These are phyloP conservation scores for Danaus chrysippus DNA, from an alignment of 2,888 invertebrate genomes.

Conservation along the genomic window DNA sequence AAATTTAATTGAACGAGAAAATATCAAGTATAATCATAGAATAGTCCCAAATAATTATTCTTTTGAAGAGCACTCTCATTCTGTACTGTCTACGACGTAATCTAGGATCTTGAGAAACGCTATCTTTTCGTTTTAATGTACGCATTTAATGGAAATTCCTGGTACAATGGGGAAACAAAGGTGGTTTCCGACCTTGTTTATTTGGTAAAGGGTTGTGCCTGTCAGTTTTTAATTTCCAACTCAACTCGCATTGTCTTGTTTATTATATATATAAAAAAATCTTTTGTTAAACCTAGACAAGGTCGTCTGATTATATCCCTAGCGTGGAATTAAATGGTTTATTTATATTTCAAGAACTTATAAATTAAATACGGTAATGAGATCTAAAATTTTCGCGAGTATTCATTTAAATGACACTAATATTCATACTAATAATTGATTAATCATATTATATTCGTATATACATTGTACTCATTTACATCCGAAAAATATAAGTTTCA, in stretches of 20 bases:
- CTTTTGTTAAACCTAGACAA: neutral
- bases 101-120: conserved; percentile 42
- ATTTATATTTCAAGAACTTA: too few relatives aligned
- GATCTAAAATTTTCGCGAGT: too few relatives aligned
- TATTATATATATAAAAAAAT: neutral
- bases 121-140: conserved; percentile 34
- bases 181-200: conserved; percentile 15
- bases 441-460: too few relatives aligned
- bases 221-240: conserved; percentile 3
- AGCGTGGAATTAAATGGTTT: too few relatives aligned
- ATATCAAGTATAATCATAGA: conserved; percentile 17
- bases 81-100: conserved; percentile 36
- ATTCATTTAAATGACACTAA: too few relatives aligned
- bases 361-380: too few relatives aligned
- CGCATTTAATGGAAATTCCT: conserved; percentile 32
- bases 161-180: conserved; percentile 30
- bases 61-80: conserved; percentile 29
- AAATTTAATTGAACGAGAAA: conserved; percentile 14
- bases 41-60: conserved; percentile 32
- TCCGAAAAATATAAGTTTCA: too few relatives aligned
- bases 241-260: conserved; percentile 1
- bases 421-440: too few relatives aligned
- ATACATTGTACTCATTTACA: too few relatives aligned
- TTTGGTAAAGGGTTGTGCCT: conserved; percentile 16
- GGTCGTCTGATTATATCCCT: neutral